Conservation (phyloP, 2,797 vertebrate species). For the Enteromius treurensis region DNA sequence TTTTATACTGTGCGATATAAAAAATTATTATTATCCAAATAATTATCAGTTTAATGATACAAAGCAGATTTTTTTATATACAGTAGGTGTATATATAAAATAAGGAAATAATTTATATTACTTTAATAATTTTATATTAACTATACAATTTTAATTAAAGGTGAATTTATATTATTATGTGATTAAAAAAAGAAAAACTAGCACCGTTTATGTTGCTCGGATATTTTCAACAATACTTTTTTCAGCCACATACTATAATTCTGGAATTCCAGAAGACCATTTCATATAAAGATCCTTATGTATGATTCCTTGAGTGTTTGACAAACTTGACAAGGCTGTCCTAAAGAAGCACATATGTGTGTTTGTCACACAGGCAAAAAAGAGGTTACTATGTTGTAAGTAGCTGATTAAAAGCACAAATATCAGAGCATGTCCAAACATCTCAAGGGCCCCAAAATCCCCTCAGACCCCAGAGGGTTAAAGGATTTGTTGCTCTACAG, state of each 20-base stretch:
- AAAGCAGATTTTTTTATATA: background rate
- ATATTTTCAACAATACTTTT: background rate
- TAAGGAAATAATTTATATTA: background rate
- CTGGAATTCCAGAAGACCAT: background rate
- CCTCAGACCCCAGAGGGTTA: background rate
- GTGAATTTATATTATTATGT: too few relatives aligned
- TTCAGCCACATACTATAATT: background rate
- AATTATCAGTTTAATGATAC: background rate
- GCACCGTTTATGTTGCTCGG: background rate
- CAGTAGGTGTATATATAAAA: background rate
- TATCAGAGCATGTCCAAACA: too few relatives aligned
- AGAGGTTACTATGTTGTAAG: background rate
- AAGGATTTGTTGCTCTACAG: conserved; percentile 10
- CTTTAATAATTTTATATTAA: background rate
- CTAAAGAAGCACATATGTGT: conserved; percentile 47
- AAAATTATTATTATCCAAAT: background rate
- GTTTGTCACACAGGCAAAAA: conserved; percentile 61
- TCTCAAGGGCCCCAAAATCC: too few relatives aligned
- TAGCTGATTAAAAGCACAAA: too few relatives aligned
- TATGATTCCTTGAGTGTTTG: conserved; percentile 12
- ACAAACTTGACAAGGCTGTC: conserved; percentile 6
- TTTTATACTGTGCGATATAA: background rate
- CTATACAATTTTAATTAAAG: background rate
- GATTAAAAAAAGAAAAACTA: background rate
- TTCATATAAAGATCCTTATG: background rate